Evolutionary conservation across 2,888 invertebrate genomes (phyloP).

Genomic region (Flexamia atlantica): DNA sequence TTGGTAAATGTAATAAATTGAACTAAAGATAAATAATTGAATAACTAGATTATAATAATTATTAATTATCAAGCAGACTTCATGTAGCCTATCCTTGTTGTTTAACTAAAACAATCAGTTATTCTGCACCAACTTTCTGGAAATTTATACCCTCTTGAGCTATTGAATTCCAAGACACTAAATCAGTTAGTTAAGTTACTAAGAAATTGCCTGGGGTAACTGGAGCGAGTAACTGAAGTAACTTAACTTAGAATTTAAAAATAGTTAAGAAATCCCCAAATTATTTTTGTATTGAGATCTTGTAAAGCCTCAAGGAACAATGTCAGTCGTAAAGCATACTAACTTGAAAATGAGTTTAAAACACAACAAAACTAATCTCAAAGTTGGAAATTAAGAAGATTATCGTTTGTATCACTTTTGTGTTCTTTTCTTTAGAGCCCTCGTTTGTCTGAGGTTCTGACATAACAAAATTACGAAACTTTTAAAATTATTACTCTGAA

Average conservation of each 20-base stretch:
- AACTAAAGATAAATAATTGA: too few relatives aligned
- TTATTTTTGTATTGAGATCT: neutral
- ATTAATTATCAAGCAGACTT: too few relatives aligned
- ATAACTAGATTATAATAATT: too few relatives aligned
- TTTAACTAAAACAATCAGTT: too few relatives aligned
- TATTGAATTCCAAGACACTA: too few relatives aligned
- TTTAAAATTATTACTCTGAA: neutral
- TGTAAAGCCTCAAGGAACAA: conserved; percentile 15
- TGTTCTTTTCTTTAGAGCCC: conserved; percentile 34
- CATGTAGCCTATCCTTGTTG: too few relatives aligned
- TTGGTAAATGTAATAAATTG: too few relatives aligned
- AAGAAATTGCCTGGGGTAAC: too few relatives aligned
- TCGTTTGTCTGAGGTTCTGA: conserved; percentile 1
- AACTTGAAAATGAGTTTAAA: conserved; percentile 42
- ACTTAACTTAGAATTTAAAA: neutral
- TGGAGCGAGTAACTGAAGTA: too few relatives aligned
- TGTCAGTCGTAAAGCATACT: conserved; percentile 35
- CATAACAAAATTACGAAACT: conserved; percentile 27
- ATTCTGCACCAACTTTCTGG: too few relatives aligned
- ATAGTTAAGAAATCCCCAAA: neutral
- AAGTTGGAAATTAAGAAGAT: conserved; percentile 44
- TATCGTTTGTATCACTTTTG: conserved; percentile 29
- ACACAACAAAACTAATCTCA: conserved; percentile 41
- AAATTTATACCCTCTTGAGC: too few relatives aligned
- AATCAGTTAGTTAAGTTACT: too few relatives aligned